These are phyloP conservation scores for Phengaris arion DNA, from an alignment of 2,888 invertebrate genomes.

Conservation along the genomic window DNA sequence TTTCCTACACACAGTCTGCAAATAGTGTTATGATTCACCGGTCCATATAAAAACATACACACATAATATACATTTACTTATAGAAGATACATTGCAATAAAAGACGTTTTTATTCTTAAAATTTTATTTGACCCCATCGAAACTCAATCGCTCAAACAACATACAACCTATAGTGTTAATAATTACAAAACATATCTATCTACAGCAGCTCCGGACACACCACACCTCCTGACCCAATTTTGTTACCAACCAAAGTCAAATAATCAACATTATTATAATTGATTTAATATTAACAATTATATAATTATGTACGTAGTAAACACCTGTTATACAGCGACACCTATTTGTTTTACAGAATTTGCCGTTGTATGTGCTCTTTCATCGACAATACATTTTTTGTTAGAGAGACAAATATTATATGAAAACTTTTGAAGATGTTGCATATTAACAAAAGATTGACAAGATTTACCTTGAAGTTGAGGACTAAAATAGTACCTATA, in stretches of 20 bases:
- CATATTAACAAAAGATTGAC: background rate
- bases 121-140: constrained; percentile 77
- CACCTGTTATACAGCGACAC: constrained; percentile 79
- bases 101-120: constrained; percentile 60
- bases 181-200: constrained; percentile 51
- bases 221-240: constrained; percentile 31
- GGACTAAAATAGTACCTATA: background rate
- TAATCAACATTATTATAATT: constrained; percentile 75
- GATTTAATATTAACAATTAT: constrained; percentile 76
- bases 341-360: constrained; percentile 69
- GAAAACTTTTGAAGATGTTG: background rate
- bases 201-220: constrained; percentile 45
- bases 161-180: constrained; percentile 64
- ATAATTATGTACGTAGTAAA: constrained; percentile 76
- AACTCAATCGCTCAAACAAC: constrained; percentile 73
- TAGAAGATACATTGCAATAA: constrained; percentile 32
- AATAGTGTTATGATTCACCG: background rate
- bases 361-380: constrained; percentile 51
- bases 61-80: background rate
- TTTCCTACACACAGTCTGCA: background rate
- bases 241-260: constrained; percentile 53
- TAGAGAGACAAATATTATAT: background rate
- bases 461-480: background rate
- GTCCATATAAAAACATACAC: background rate
- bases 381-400: background rate